A percentile compares a stretch with the other conserved stretches of the same genome.
Evolutionary conservation across 2,797 vertebrate genomes (phyloP).

Genomic region (Echiichthys vipera): DNA sequence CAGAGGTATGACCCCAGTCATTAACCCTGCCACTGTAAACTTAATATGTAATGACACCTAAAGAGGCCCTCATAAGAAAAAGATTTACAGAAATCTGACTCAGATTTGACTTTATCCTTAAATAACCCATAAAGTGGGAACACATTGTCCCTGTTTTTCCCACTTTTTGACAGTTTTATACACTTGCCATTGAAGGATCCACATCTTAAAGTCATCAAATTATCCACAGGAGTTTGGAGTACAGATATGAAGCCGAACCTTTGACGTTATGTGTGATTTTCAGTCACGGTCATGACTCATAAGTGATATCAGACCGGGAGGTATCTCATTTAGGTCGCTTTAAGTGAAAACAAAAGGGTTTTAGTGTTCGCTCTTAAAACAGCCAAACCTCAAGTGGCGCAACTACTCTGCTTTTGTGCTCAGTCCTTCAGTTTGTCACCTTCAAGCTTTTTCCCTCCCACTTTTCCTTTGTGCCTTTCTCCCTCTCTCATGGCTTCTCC

Average conservation of each 20-base stretch:
- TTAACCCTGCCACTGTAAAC: constrained; percentile 62
- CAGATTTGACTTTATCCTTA: constrained; percentile 48
- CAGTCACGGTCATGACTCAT: constrained; percentile 39
- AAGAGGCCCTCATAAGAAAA: constrained; percentile 49
- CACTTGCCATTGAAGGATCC: background rate
- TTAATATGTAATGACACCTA: constrained; percentile 38
- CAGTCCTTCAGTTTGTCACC: constrained; percentile 71
- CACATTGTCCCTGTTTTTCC: constrained; percentile 33
- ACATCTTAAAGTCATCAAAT: constrained; percentile 56
- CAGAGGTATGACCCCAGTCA: constrained; percentile 66
- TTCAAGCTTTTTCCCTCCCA: constrained; percentile 70
- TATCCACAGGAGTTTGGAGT: constrained; percentile 20
- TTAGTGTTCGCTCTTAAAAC: constrained; percentile 64
- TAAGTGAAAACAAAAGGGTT: constrained; percentile 62
- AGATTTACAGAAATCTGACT: constrained; percentile 47
- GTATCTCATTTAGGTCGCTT: constrained; percentile 42
- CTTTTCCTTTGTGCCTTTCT: constrained; percentile 66
- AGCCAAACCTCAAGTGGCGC: constrained; percentile 52
- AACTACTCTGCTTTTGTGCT: constrained; percentile 73
- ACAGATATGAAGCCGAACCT: background rate
- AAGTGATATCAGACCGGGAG: constrained; percentile 47
- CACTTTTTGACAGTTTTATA: constrained; percentile 15
- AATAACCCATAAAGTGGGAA: constrained; percentile 43
- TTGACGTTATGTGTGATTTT: constrained; percentile 22
- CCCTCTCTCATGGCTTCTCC: constrained; percentile 56